These are phyloP conservation scores for Aratinga solstitialis DNA, from an alignment of 2,797 vertebrate species.

Conservation along the genomic window DNA sequence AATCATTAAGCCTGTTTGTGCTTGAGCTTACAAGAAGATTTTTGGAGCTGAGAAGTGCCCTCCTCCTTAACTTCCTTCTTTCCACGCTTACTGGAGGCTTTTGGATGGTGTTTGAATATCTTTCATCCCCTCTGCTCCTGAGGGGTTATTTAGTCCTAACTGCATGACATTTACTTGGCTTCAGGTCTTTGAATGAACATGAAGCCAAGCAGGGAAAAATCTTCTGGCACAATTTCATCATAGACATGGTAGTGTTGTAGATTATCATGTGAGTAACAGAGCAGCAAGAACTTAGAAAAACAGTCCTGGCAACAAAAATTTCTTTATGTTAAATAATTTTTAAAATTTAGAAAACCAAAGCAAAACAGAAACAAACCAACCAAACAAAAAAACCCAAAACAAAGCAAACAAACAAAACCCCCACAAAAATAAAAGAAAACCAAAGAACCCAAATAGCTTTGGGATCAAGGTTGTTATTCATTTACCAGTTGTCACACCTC, in stretches of 20 bases:
- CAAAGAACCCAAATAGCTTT: background rate
- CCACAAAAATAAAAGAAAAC: background rate
- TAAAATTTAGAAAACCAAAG: background rate
- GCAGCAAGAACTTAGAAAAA: background rate
- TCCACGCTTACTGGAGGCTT: background rate
- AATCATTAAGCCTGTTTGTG: background rate
- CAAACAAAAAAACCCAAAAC: background rate
- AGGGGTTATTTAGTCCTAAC: background rate
- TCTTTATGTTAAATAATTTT: background rate
- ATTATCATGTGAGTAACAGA: background rate
- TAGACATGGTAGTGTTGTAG: background rate
- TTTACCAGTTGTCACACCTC: background rate
- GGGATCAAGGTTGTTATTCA: background rate
- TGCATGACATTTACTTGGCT: conserved; percentile 6
- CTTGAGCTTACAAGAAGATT: background rate
- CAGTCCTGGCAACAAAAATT: background rate
- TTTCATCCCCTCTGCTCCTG: background rate
- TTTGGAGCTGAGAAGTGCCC: background rate
- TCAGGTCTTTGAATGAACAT: background rate
- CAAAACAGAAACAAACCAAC: background rate
- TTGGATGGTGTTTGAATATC: background rate
- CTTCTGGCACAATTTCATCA: background rate
- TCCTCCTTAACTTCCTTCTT: background rate
- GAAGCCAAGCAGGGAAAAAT: background rate
- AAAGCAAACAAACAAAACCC: accelerated